Percentiles rank a stretch among this genome's conserved stretches.
phyloP scores from a whole-genome alignment of 2,797 vertebrate genomes.

The Cebuella pygmaea region DNA sequence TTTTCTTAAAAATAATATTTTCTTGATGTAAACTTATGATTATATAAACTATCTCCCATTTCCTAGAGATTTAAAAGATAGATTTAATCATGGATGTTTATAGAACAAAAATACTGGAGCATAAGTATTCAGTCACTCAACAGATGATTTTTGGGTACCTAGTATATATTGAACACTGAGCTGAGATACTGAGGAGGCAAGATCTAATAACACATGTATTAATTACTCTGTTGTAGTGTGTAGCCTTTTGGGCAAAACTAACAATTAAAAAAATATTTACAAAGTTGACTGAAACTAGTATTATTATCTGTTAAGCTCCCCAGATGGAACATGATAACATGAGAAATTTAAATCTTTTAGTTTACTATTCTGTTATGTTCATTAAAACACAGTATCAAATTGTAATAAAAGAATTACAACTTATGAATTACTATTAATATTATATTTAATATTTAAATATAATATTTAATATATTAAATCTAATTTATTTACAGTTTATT shows the following conservation, averaged over 20 bases:
- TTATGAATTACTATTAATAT: neutral
- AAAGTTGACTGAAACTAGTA: neutral
- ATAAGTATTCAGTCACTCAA: neutral
- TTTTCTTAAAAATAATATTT: neutral
- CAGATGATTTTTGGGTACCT: neutral
- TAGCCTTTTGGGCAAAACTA: neutral
- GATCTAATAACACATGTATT: neutral
- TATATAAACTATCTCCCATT: neutral
- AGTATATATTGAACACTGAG: neutral
- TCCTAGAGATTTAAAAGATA: neutral
- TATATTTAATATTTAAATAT: too few relatives aligned
- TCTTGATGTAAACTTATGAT: neutral
- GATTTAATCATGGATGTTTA: neutral
- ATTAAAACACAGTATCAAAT: slow-evolving; percentile 18
- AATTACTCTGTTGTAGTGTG: neutral
- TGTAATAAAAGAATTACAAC: neutral
- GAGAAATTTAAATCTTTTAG: neutral
- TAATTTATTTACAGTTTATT: neutral
- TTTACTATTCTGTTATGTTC: neutral
- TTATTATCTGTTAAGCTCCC: neutral
- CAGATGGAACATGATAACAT: neutral
- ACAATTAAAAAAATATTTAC: neutral
- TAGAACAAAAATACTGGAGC: neutral
- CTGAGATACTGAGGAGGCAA: neutral
- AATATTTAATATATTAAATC: too few relatives aligned